Conservation (phyloP, 92 coral and sea anemone species). For the Porites divaricata region DNA sequence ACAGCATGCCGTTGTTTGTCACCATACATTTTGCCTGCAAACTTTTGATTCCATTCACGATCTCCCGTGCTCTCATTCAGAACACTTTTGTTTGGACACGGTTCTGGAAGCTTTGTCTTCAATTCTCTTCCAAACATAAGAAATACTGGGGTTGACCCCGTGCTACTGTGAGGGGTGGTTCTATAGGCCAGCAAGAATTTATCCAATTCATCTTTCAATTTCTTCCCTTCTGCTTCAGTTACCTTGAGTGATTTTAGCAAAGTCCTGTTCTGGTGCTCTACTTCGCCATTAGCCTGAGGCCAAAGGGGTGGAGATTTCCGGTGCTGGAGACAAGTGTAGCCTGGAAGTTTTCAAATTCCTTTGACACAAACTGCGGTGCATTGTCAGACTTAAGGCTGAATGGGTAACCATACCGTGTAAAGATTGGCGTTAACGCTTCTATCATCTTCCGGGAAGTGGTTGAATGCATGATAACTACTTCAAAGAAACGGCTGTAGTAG, state of each 20-base stretch:
- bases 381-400: constrained; percentile 46
- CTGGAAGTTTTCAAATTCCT: not conserved
- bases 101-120: too few species aligned
- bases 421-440: constrained; percentile 32
- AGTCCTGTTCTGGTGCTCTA: constrained; percentile 48
- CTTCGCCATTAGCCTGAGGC: constrained; percentile 63
- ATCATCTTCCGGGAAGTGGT: too few species aligned
- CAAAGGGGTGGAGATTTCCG: constrained; percentile 47
- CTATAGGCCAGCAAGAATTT: constrained; percentile 59
- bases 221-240: constrained; percentile 49
- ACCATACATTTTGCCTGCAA: constrained; percentile 45
- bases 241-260: constrained; percentile 46
- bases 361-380: not conserved
- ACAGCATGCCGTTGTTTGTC: constrained; percentile 45
- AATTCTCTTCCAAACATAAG: too few species aligned
- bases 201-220: constrained; percentile 41
- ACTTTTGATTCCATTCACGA: constrained; percentile 29
- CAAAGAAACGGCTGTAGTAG: constrained; percentile 39
- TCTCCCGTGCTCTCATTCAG: constrained; percentile 36
- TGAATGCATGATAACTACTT: constrained; percentile 27
- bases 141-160: constrained; percentile 19
- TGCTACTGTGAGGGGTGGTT: constrained; percentile 59
- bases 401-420: constrained; percentile 46
- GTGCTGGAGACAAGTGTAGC: constrained; percentile 22
- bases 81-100: constrained; percentile 13